These are phyloP conservation scores for Ranitomeya variabilis DNA, from an alignment of 2,113 vertebrate genomes.

Conservation along the genomic window DNA sequence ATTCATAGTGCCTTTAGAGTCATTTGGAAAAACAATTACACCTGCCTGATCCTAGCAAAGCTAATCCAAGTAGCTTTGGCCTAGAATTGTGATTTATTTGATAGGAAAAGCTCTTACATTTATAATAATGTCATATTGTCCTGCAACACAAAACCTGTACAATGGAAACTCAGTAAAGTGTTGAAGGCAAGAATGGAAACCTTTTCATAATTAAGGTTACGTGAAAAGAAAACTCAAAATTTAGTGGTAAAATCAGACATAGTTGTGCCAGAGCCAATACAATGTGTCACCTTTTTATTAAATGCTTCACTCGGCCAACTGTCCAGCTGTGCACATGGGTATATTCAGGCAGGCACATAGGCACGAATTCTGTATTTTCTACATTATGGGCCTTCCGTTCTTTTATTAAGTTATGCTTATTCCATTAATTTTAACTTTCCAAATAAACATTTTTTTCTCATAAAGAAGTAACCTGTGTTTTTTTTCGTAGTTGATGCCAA, in stretches of 20 bases:
- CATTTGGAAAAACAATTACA: background rate
- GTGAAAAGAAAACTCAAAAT: slow-evolving; percentile 3
- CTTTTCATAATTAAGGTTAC: slow-evolving; percentile 3
- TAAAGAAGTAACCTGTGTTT: slow-evolving; percentile 66
- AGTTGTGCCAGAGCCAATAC: background rate
- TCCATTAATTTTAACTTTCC: slow-evolving; percentile 67
- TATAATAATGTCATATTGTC: slow-evolving; percentile 7
- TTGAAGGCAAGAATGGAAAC: slow-evolving; percentile 28
- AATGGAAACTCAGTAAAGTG: background rate
- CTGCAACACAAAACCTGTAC: slow-evolving; percentile 10
- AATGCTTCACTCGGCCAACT: slow-evolving; percentile 4
- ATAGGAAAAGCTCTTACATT: background rate
- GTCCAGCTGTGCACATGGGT: background rate
- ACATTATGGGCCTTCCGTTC: slow-evolving; percentile 50
- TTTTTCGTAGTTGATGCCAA: slow-evolving; percentile 54
- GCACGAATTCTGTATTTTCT: slow-evolving; percentile 18
- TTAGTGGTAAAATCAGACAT: slow-evolving; percentile 16
- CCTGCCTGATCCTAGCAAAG: background rate
- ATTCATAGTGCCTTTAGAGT: background rate
- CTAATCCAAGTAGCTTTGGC: background rate
- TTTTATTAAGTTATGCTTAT: slow-evolving; percentile 62
- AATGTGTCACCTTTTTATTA: background rate
- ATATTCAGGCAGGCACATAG: background rate
- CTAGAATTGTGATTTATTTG: background rate
- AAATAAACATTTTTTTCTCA: slow-evolving; percentile 66